Evolutionary conservation across 2,888 invertebrate genomes (phyloP).

Genomic region (Onthophagus sagittarius): DNA sequence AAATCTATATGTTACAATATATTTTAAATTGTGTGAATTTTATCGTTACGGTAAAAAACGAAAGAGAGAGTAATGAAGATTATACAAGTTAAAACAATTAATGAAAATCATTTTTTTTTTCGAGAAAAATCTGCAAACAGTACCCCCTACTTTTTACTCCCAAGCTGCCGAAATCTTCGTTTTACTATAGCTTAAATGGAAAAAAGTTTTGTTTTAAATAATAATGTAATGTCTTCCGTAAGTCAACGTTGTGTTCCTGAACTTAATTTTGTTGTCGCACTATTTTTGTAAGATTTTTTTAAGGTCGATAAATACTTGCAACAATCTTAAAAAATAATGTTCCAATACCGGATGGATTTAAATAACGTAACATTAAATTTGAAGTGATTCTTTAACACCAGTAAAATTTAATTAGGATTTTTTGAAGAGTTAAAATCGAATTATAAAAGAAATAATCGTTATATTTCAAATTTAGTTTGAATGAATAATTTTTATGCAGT

Average conservation of each 20-base stretch:
- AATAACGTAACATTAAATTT: too few species aligned
- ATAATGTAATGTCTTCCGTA: conserved; percentile 34
- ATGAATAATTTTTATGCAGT: too few species aligned
- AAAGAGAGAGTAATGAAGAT: neutral
- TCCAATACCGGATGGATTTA: too few species aligned
- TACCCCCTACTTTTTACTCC: conserved; percentile 21
- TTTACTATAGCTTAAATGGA: too few species aligned
- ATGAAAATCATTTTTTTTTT: too few species aligned
- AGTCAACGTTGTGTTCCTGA: neutral
- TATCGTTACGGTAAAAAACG: conserved; percentile 16
- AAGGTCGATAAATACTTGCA: neutral
- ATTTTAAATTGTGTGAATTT: conserved; percentile 47
- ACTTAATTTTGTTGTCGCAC: neutral
- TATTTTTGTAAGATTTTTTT: neutral
- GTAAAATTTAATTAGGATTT: too few species aligned
- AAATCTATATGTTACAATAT: conserved; percentile 31
- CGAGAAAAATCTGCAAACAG: too few species aligned
- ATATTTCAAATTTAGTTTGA: too few species aligned
- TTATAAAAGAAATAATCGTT: too few species aligned
- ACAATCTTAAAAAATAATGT: neutral
- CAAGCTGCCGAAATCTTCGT: conserved; percentile 39
- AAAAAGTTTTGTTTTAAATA: conserved; percentile 17
- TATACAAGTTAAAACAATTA: too few species aligned
- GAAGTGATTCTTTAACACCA: too few species aligned
- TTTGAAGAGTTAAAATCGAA: too few species aligned